These are phyloP conservation scores for Syngnathus acus DNA, from an alignment of 2,797 vertebrate species.

Conservation along the genomic window DNA sequence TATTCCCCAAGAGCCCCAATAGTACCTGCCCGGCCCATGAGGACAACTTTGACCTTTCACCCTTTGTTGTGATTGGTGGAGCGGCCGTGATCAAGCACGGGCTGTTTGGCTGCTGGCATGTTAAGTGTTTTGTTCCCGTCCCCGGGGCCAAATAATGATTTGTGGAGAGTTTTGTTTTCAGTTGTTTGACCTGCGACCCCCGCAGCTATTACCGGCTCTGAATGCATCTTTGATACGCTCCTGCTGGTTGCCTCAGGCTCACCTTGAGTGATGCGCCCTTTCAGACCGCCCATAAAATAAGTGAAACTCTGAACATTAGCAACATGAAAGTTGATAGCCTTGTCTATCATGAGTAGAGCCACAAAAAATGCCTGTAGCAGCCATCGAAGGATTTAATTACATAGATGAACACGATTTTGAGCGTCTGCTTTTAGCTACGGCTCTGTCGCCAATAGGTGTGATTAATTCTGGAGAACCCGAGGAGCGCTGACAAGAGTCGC, in stretches of 20 bases:
- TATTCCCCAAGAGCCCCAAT: slow-evolving; percentile 32
- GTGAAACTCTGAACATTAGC: background rate
- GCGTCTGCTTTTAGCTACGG: no score
- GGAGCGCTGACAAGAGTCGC: slow-evolving; percentile 21
- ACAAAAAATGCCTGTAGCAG: background rate
- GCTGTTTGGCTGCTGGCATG: slow-evolving; percentile 49
- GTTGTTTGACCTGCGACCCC: slow-evolving; percentile 52
- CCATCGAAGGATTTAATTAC: background rate
- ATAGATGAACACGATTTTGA: background rate
- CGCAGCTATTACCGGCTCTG: slow-evolving; percentile 13
- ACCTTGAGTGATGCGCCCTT: slow-evolving; percentile 39
- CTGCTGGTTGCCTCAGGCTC: slow-evolving; percentile 19
- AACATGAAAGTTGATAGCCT: background rate
- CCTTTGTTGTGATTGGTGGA: slow-evolving; percentile 50
- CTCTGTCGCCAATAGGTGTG: slow-evolving; percentile 1
- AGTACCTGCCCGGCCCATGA: slow-evolving; percentile 40
- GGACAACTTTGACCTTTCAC: slow-evolving; percentile 54
- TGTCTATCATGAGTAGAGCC: background rate
- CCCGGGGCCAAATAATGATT: slow-evolving; percentile 47
- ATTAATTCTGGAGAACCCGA: slow-evolving; percentile 43
- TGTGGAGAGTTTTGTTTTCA: slow-evolving; percentile 52
- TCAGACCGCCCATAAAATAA: slow-evolving; percentile 6
- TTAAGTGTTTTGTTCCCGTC: slow-evolving; percentile 58
- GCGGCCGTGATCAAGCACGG: slow-evolving; percentile 48
- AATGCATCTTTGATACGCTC: slow-evolving; percentile 8